Evolutionary conservation across 2,797 vertebrate genomes (phyloP).

Genomic region (Sarcophilus harrisii): DNA sequence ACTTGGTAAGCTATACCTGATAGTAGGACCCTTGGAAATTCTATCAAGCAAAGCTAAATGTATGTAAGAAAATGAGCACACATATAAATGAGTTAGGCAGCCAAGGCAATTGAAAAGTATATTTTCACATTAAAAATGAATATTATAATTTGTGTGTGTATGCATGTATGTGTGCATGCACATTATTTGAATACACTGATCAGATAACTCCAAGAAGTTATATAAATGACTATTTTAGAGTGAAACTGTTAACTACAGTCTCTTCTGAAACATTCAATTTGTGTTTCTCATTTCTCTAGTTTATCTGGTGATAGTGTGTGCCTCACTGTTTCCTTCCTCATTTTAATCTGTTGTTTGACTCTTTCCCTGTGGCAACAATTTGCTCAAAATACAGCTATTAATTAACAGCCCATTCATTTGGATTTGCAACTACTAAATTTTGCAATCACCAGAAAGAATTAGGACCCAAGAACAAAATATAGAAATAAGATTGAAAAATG

Average conservation of each 20-base stretch:
- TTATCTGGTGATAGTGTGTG: not conserved
- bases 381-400: not conserved
- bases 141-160: not conserved
- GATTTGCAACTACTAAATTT: not conserved
- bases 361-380: not conserved
- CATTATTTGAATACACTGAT: not conserved
- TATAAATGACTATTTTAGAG: not conserved
- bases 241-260: not conserved
- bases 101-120: conserved; percentile 8
- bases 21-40: not conserved
- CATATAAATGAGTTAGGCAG: not conserved
- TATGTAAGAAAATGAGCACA: conserved; percentile 10
- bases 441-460: not conserved
- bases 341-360: not conserved
- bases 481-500: not conserved
- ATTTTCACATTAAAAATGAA: conserved; percentile 9
- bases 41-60: not conserved
- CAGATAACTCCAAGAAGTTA: not conserved
- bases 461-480: too few relatives aligned
- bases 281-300: not conserved
- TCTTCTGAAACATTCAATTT: not conserved
- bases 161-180: not conserved
- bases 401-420: not conserved
- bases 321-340: not conserved
- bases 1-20: not conserved